Base-by-base conservation (phyloP, 2,888 invertebrate genomes). In the Microchrysa polita region DNA sequence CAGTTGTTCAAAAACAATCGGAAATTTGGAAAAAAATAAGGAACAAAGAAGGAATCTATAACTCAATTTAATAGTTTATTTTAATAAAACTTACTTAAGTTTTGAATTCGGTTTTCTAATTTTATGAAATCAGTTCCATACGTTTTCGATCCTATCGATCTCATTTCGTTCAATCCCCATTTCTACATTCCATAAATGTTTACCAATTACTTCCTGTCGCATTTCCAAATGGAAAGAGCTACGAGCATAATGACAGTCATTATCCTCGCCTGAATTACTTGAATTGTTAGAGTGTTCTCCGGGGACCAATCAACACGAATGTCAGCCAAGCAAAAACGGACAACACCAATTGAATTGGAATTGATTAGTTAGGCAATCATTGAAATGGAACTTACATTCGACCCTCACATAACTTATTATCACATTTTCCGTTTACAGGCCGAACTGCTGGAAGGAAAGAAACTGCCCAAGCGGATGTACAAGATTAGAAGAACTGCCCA, bases 401-500 rank as follows among this genome's bases (percentile, higher is more conserved):
- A 48, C 22, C 34, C 69, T 40, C 42, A 34, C 16, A 18, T 69
- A 55, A 55, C 18, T 69, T 40, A 34, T 69, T 55, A 34, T 69
- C 34, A n/a, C n/a, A n/a, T n/a, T n/a, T n/a, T n/a, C 40, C 55
- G 22, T 69, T 65, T 69, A 27, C 69, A 69, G 69, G 69, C 69
- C 12, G 40, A 5, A 69, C 16, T 34, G 55, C 16, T n/a, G 40
- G 69, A 18, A 12, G 40, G 2, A 55, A 44, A 44, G 4, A 5
- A 7, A 22, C 48, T 48, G 18, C 42, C 1, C 85, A 85, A 1
- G 84, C 85, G 85, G 10, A 84, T 83, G 27, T 34, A 34, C 27
- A 34, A 7, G 4, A 34, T 34, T 34, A 34, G 7, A 34, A 34
- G 7, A 34, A 34, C 27, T n/a, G n/a, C n/a, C n/a, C n/a, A n/a